A percentile compares a stretch with the other conserved stretches of the same genome.
Evolutionary conservation across 2,797 vertebrate genomes (phyloP).

Genomic region (Iguana delicatissima): DNA sequence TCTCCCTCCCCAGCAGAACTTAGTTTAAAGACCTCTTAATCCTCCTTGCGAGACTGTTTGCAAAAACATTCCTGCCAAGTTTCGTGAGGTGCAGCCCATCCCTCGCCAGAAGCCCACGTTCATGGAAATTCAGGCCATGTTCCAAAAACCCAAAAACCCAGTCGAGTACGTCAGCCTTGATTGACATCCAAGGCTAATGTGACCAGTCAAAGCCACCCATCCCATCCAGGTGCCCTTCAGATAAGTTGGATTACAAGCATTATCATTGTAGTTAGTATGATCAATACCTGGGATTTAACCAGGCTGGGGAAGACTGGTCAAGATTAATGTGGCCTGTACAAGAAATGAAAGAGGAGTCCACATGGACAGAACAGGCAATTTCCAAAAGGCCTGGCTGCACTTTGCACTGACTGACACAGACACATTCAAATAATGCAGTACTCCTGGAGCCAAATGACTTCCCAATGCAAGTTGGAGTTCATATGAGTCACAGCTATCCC

Average conservation of each 20-base stretch:
- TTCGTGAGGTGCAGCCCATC: too few relatives aligned
- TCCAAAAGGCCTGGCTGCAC: neutral
- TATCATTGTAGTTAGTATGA: neutral
- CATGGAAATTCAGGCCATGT: too few relatives aligned
- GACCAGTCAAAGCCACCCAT: neutral
- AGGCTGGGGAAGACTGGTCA: neutral
- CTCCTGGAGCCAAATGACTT: neutral
- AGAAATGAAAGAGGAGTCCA: neutral
- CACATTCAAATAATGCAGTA: neutral
- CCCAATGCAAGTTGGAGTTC: neutral
- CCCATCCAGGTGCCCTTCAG: neutral
- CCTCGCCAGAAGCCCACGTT: too few relatives aligned
- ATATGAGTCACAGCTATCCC: neutral
- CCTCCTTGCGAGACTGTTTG: too few relatives aligned
- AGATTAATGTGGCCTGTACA: neutral
- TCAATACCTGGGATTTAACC: neutral
- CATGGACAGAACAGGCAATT: neutral
- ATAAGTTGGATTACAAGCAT: neutral
- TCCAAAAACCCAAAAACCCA: too few relatives aligned
- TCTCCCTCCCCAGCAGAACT: too few relatives aligned
- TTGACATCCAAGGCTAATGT: neutral
- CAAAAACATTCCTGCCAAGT: too few relatives aligned
- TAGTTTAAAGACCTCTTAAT: too few relatives aligned
- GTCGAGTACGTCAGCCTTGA: neutral
- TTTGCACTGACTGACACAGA: neutral